A percentile compares a stretch with the other conserved stretches of the same genome.
Evolutionary conservation across 2,113 vertebrate genomes (phyloP).

Genomic region (Leptocoma aspasia): DNA sequence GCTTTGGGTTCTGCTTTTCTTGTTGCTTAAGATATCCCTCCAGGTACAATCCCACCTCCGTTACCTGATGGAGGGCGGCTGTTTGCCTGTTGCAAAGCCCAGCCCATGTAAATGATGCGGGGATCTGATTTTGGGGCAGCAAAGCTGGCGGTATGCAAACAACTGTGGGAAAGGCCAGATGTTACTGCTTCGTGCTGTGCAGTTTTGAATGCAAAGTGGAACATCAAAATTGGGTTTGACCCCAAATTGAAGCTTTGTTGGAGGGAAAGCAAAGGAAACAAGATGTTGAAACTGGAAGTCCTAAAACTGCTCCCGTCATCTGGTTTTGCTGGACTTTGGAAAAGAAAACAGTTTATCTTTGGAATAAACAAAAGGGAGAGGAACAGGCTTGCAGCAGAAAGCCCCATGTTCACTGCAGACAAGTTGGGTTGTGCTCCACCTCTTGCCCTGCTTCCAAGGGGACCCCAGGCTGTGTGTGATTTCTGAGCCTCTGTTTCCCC

Average conservation of each 20-base stretch:
- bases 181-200: neutral
- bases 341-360: slow-evolving; percentile 50
- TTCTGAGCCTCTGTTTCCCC: slow-evolving; percentile 3
- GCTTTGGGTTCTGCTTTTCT: neutral
- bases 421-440: neutral
- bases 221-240: neutral
- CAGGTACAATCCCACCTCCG: neutral
- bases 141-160: neutral
- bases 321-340: neutral
- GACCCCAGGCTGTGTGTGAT: neutral
- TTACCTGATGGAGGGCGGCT: neutral
- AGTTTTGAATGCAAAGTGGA: neutral
- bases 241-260: neutral
- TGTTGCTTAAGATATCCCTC: neutral
- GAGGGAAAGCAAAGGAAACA: neutral
- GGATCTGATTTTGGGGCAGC: neutral
- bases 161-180: neutral
- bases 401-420: neutral
- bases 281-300: neutral
- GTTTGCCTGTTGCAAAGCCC: neutral
- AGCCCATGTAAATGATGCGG: slow-evolving; percentile 5
- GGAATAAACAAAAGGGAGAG: slow-evolving; percentile 31
- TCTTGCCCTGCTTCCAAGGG: neutral
- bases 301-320: neutral
- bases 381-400: neutral